Evolutionary conservation across 2,888 invertebrate species (phyloP).

Genomic region (Drosophila vallismaia): DNA sequence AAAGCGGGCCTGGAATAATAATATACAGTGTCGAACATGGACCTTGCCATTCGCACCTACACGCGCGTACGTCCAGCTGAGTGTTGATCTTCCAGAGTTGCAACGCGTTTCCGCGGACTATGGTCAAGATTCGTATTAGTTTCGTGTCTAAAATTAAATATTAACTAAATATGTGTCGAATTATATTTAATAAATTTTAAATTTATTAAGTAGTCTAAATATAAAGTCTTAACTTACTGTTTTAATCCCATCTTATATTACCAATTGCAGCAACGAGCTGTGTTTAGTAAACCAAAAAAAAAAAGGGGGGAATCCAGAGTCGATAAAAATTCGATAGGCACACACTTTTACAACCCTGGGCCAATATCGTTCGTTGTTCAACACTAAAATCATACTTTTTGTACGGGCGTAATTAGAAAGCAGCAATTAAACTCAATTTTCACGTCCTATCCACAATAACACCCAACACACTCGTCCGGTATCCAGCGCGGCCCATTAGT

Average conservation of each 20-base stretch:
- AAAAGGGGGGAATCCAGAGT: background rate
- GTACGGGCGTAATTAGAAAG: constrained; percentile 78
- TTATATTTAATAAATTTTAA: too few species aligned
- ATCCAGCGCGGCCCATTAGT: constrained; percentile 38
- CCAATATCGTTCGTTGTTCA: constrained; percentile 10
- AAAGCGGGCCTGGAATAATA: constrained; percentile 14
- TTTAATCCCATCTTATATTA: too few species aligned
- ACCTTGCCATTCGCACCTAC: constrained; percentile 5
- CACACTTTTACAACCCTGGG: constrained; percentile 1
- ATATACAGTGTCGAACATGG: constrained; percentile 12
- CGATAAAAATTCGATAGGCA: constrained; percentile 14
- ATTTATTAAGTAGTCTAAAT: too few species aligned
- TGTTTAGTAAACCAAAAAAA: background rate
- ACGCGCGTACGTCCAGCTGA: constrained; percentile 1
- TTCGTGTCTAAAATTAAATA: too few species aligned
- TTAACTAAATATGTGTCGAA: too few species aligned
- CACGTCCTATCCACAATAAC: constrained; percentile 69
- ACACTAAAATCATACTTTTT: constrained; percentile 61
- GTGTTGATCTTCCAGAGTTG: background rate
- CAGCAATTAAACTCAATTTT: constrained; percentile 73
- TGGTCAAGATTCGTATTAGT: too few species aligned
- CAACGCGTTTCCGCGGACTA: too few species aligned
- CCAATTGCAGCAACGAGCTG: background rate
- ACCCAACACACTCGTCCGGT: constrained; percentile 47
- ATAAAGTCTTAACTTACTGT: too few species aligned